Evolutionary conservation across 2,888 invertebrate species (phyloP).

Genomic region (Blastobasis adustella): DNA sequence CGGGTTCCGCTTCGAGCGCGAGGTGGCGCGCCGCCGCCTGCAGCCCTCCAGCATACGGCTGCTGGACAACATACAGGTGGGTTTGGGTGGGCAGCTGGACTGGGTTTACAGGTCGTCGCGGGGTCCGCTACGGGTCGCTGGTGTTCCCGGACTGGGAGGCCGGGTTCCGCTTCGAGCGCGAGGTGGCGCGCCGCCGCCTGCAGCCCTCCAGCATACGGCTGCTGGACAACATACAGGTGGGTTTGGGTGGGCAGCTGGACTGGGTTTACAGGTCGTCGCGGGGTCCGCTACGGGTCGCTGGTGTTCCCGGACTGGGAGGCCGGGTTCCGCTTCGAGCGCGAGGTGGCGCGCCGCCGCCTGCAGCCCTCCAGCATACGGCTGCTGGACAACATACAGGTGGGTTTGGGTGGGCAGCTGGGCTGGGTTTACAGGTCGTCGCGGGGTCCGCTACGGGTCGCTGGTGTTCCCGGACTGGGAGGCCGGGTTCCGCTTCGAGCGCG

Average conservation of each 20-base stretch:
- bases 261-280: no score
- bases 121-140: slow-evolving; percentile 92
- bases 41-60: slow-evolving; percentile 97
- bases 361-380: slow-evolving; percentile 97
- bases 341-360: slow-evolving; percentile 85
- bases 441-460: slow-evolving; percentile 95
- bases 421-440: no score
- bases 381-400: slow-evolving; percentile 93
- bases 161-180: slow-evolving; percentile 92
- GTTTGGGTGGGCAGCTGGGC: no score
- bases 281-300: slow-evolving; percentile 95
- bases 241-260: no score
- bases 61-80: slow-evolving; percentile 93
- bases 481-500: slow-evolving; percentile 92
- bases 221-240: slow-evolving; percentile 93
- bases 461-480: slow-evolving; percentile 94
- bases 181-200: slow-evolving; percentile 85
- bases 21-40: slow-evolving; percentile 85
- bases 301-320: slow-evolving; percentile 94
- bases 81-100: no score
- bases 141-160: slow-evolving; percentile 94
- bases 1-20: slow-evolving; percentile 92
- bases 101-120: no score
- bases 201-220: slow-evolving; percentile 97
- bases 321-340: slow-evolving; percentile 92